Conservation (phyloP, 2,888 invertebrate genomes). For the Catocala fraxini region DNA sequence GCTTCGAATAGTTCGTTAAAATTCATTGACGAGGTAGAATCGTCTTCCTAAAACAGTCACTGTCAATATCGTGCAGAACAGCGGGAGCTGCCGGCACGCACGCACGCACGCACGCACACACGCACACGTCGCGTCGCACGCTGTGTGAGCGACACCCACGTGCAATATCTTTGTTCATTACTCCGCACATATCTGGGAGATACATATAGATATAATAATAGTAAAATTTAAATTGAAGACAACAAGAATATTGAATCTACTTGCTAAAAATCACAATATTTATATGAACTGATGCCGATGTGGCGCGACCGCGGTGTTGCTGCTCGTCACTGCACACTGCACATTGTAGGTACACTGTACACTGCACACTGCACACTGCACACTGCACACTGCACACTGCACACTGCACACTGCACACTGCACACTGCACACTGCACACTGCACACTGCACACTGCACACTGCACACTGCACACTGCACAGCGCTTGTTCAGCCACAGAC, state of each 20-base stretch:
- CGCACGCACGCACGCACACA: not conserved
- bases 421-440: too few species aligned
- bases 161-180: conserved; percentile 4
- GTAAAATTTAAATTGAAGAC: conserved; percentile 43
- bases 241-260: conserved; percentile 47
- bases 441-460: too few species aligned
- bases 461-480: too few species aligned
- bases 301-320: conserved; percentile 2
- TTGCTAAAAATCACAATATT: conserved; percentile 43
- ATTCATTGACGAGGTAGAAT: not conserved
- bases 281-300: conserved; percentile 17
- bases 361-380: too few species aligned
- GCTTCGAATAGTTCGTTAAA: too few species aligned
- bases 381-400: too few species aligned
- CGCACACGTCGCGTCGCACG: not conserved
- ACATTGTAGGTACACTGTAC: too few species aligned
- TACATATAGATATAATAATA: conserved; percentile 21
- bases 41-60: conserved; percentile 28
- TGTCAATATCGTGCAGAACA: not conserved
- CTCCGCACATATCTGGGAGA: not conserved
- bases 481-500: not conserved
- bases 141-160: not conserved
- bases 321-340: too few species aligned
- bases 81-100: too few species aligned
- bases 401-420: too few species aligned